These are phyloP conservation scores for Diphyllodes magnificus DNA, from an alignment of 2,113 vertebrate species.

Conservation along the genomic window DNA sequence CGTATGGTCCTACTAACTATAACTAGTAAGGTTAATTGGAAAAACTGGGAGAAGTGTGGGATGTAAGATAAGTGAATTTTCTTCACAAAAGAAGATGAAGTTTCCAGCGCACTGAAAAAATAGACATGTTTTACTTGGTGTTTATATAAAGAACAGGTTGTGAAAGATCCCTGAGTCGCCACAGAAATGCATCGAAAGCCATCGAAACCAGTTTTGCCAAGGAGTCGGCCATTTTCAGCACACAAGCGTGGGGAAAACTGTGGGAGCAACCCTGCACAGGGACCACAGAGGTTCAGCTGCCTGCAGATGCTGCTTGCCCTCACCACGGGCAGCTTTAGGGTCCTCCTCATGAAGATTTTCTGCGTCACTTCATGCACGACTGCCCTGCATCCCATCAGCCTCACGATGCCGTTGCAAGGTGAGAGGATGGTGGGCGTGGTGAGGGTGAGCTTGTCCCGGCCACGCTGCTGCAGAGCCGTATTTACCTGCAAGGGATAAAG, in stretches of 20 bases:
- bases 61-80: neutral
- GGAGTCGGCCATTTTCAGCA: fast-evolving
- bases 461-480: neutral
- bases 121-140: neutral
- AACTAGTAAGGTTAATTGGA: constrained; percentile 44
- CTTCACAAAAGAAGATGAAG: neutral
- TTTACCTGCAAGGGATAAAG: neutral
- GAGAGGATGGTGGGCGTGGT: fast-evolving
- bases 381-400: neutral
- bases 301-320: neutral
- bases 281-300: neutral
- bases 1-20: constrained; percentile 25
- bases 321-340: neutral
- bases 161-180: neutral
- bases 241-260: neutral
- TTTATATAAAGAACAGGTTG: neutral
- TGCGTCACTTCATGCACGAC: too few relatives aligned
- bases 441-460: neutral
- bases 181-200: neutral
- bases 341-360: neutral
- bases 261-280: neutral
- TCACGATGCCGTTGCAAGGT: fast-evolving
- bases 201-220: neutral
- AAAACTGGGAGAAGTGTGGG: constrained; percentile 23
- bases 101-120: neutral